A percentile compares a stretch with the other conserved stretches of the same genome.
These are phyloP conservation scores for Rachycentron canadum DNA, from an alignment of 2,797 vertebrate genomes.

Conservation along the genomic window DNA sequence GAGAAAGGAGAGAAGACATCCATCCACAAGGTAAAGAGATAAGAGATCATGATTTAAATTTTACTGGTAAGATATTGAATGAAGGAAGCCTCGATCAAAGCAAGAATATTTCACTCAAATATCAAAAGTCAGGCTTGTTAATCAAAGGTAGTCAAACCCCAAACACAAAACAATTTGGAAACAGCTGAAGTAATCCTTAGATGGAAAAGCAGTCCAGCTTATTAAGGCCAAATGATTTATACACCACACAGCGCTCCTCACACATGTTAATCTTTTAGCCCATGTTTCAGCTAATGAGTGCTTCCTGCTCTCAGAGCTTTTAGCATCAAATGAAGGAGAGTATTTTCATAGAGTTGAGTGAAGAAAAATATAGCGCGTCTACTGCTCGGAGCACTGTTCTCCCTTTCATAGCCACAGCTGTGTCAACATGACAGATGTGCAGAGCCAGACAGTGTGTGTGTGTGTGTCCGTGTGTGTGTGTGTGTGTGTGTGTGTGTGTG, in stretches of 20 bases:
- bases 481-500: slow-evolving; percentile 43
- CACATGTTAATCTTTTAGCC: slow-evolving; percentile 76
- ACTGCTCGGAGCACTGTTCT: slow-evolving; percentile 78
- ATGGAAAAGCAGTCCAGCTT: slow-evolving; percentile 61
- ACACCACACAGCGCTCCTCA: slow-evolving; percentile 56
- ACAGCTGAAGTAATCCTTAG: slow-evolving; percentile 58
- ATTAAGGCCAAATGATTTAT: slow-evolving; percentile 75
- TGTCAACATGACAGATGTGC: slow-evolving; percentile 86
- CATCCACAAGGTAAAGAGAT: slow-evolving; percentile 90
- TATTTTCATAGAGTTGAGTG: slow-evolving; percentile 77
- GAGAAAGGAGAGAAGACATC: slow-evolving; percentile 94
- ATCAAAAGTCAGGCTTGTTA: slow-evolving; percentile 45
- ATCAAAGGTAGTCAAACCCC: slow-evolving; percentile 35
- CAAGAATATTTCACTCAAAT: slow-evolving; percentile 37
- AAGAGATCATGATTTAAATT: slow-evolving; percentile 22
- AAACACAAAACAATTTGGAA: slow-evolving; percentile 47
- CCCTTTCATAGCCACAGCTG: slow-evolving; percentile 87
- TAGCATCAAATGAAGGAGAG: slow-evolving; percentile 74
- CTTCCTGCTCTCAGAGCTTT: slow-evolving; percentile 76
- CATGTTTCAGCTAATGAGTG: slow-evolving; percentile 74
- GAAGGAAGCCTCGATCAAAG: slow-evolving; percentile 20
- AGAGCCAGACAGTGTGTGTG: slow-evolving; percentile 65
- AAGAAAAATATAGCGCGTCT: slow-evolving; percentile 79
- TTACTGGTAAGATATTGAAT: slow-evolving; percentile 5
- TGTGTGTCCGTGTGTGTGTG: slow-evolving; percentile 9